phyloP scores from a whole-genome alignment of 2,113 vertebrate species.

The human region GRCh38 chrX:102363001-102363500 shows the following conservation, averaged over 20 bases:
- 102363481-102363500: background rate
- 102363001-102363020: background rate
- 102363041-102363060: background rate
- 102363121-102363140: background rate
- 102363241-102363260: slow-evolving; percentile 37
- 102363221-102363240: background rate
- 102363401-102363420: slow-evolving; percentile 88
- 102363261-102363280: slow-evolving; percentile 93
- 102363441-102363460: slow-evolving; percentile 81
- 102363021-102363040: background rate
- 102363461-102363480: background rate
- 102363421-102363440: slow-evolving; percentile 92
- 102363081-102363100: background rate
- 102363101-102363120: background rate
- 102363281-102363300: slow-evolving; percentile 92
- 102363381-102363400: slow-evolving; percentile 86
- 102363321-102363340: slow-evolving; percentile 84
- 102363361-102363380: slow-evolving; percentile 83
- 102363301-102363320: slow-evolving; percentile 91
- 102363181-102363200: background rate
- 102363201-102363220: background rate
- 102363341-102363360: slow-evolving; percentile 86
- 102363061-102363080: background rate
- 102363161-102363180: background rate
- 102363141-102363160: background rate